Evolutionary conservation across 35 echinoderm and acorn worm genomes (phyloP).

Genomic region (Heliocidaris tuberculata): DNA sequence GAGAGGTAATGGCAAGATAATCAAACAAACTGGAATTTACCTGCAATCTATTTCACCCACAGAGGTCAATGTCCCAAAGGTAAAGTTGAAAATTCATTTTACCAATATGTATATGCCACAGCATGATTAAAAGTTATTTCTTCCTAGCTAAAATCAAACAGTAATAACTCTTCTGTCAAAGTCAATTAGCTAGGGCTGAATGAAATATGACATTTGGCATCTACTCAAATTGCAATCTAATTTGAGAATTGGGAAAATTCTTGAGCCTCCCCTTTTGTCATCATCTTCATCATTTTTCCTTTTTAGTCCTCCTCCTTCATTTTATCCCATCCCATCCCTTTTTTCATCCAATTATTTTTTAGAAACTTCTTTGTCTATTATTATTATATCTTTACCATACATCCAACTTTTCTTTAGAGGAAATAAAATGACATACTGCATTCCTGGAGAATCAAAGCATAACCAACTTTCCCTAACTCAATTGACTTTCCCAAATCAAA

Average conservation of each 20-base stretch:
- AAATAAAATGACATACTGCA: not conserved
- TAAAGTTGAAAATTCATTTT: not conserved
- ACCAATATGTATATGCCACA: not conserved
- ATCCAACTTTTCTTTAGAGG: not conserved
- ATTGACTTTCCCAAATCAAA: not conserved
- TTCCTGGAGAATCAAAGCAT: not conserved
- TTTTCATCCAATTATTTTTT: not conserved
- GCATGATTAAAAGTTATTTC: too few relatives aligned
- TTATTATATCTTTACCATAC: not conserved
- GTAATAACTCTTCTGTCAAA: not conserved
- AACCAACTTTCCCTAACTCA: not conserved
- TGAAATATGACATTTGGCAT: constrained; percentile 11
- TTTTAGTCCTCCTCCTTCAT: not conserved
- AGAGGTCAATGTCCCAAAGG: not conserved
- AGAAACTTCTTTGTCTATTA: not conserved
- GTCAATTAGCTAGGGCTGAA: not conserved
- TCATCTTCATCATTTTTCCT: not conserved
- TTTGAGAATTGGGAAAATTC: not conserved
- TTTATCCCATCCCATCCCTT: not conserved
- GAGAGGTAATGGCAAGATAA: too few relatives aligned
- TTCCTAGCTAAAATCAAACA: too few relatives aligned
- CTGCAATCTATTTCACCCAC: too few relatives aligned
- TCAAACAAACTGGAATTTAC: too few relatives aligned
- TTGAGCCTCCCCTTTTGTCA: not conserved
- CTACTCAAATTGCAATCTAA: not conserved